Base-by-base conservation (phyloP, 2,113 vertebrate genomes). In the Ifrita kowaldi region DNA sequence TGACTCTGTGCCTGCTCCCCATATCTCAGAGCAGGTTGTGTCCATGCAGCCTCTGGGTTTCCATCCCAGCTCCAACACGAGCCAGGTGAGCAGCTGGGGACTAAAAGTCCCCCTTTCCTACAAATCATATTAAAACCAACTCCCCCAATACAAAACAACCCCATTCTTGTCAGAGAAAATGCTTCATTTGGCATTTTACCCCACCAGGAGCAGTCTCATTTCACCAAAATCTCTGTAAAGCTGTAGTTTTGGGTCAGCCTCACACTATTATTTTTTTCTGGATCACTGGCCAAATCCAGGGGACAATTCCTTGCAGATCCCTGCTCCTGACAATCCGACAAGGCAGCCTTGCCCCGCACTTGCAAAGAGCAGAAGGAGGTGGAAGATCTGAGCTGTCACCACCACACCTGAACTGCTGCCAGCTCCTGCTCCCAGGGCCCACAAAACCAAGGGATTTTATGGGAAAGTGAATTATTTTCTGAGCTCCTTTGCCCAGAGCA, bases 391-490 rank as follows among this genome's bases (percentile, higher is more conserved):
- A 89, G 84, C 86, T 8, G 8, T 82, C 89, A 64, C 52, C 33
- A 59, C 39, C 59, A 50, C n/a, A 37, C 2, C 50, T 1, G 0
- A 33, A 5, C 12, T 7, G 19, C 27, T 84, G 89, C 68, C 80
- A 90, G 84, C 47, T 86, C 55, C 63, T 23, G 41, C 89, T 89
- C 47, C 50, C 39, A 50, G 59, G 77, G 50, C 75, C 75, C 55
- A 35, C 28, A 32, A n/a, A 81, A 90, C 10, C 60, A 50, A 71
- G 56, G n/a, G 60, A 52, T 84, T 71, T 70, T 67, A 63, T 64
- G 74, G 76, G 35, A 47, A 95, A 95, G 79, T 63, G 82, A 84
- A 94, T 92, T 91, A 78, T 87, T 94, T 50, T 24, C 82, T 55
- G 50, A 90, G 89, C 63, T 92, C 23, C 59, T 70, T 76, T 9